Percentiles rank a stretch among this genome's conserved stretches.
These are phyloP conservation scores for Seira sanloemensis DNA, from an alignment of 2,888 invertebrate genomes.

Conservation along the genomic window DNA sequence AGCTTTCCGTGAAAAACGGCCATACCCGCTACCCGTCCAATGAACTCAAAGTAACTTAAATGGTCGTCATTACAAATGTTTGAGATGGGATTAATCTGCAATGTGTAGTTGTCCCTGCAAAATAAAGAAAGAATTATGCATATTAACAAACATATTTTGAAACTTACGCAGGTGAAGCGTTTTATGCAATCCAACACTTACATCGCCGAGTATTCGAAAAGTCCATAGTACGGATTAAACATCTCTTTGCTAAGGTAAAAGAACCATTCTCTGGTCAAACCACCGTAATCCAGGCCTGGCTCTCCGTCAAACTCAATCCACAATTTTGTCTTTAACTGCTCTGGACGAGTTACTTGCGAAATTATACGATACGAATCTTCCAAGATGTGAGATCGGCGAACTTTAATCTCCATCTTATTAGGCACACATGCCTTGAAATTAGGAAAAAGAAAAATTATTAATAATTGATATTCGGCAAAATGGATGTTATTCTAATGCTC, in stretches of 20 bases:
- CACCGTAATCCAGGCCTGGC: conserved; percentile 96
- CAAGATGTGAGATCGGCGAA: conserved; percentile 90
- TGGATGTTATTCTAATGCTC: too few relatives aligned
- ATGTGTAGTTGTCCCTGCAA: conserved; percentile 94
- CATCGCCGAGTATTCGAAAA: conserved; percentile 99
- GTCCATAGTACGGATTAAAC: conserved; percentile 99
- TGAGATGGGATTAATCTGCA: conserved; percentile 98
- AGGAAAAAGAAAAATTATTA: neutral
- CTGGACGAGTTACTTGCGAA: conserved; percentile 91
- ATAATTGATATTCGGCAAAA: neutral
- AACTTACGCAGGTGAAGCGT: too few relatives aligned
- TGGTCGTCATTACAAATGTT: conserved; percentile 99
- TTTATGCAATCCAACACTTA: conserved; percentile 77
- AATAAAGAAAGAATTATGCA: neutral
- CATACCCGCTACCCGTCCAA: conserved; percentile 98
- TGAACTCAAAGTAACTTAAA: conserved; percentile 98
- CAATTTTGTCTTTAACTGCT: conserved; percentile 95
- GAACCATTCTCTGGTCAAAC: conserved; percentile 98
- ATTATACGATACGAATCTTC: conserved; percentile 98
- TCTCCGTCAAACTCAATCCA: conserved; percentile 99
- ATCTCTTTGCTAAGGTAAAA: conserved; percentile 98
- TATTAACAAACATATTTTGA: too few relatives aligned
- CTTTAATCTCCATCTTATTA: conserved; percentile 97
- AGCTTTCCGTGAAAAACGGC: conserved; percentile 99
- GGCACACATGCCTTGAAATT: conserved; percentile 89